Evolutionary conservation across 2,797 vertebrate genomes (phyloP).

Genomic region (Falco cherrug): DNA sequence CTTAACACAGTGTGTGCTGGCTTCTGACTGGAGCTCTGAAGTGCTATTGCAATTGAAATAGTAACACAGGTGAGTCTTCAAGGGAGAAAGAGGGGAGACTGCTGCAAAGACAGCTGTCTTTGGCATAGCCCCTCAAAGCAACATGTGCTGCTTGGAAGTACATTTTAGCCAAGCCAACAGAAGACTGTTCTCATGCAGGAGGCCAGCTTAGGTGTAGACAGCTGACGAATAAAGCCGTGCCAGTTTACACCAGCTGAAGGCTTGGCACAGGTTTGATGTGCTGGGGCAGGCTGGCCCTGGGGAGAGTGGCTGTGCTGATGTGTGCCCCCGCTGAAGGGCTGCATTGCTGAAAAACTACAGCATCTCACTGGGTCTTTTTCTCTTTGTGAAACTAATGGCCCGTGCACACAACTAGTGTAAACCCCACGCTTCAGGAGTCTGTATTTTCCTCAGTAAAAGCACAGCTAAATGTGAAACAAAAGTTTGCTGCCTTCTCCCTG

Average conservation of each 20-base stretch:
- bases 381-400: neutral
- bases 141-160: rapidly evolving
- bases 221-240: neutral
- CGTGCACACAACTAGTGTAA: neutral
- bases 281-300: neutral
- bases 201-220: neutral
- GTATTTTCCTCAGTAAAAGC: neutral
- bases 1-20: neutral
- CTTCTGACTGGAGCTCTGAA: neutral
- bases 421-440: neutral
- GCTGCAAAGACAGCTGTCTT: neutral
- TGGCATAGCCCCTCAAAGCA: neutral
- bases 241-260: neutral
- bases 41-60: neutral
- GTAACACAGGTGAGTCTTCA: neutral
- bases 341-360: neutral
- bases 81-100: neutral
- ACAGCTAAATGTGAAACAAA: neutral
- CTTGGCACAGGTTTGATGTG: neutral
- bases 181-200: neutral
- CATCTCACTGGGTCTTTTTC: neutral
- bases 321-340: neutral
- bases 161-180: neutral
- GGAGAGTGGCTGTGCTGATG: neutral
- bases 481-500: neutral